Conservation (phyloP, 2,797 vertebrate genomes). For the Onychomys torridus region DNA sequence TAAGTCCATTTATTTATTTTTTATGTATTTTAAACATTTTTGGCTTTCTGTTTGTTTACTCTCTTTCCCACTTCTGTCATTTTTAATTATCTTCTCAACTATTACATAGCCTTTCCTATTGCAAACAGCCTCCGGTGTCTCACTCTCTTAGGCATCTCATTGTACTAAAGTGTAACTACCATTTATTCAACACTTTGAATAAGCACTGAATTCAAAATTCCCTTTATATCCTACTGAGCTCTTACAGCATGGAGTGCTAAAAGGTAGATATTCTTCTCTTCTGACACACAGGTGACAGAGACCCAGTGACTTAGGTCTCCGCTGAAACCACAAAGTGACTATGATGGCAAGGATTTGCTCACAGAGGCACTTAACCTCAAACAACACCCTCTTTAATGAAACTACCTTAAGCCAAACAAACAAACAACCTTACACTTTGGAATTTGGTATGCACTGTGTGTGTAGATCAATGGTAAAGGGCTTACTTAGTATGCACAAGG, state of each 20-base stretch:
- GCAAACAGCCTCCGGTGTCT: background rate
- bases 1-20: background rate
- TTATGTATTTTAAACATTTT: background rate
- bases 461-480: background rate
- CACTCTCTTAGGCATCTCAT: slow-evolving; percentile 28
- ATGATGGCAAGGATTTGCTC: background rate
- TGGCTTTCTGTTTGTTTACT: slow-evolving; percentile 10
- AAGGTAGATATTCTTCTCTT: background rate
- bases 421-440: background rate
- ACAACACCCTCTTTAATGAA: background rate
- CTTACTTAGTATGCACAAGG: background rate
- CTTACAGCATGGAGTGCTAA: background rate
- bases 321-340: background rate
- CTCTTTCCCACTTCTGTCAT: background rate
- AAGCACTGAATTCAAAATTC: background rate
- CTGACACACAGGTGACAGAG: background rate
- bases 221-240: background rate
- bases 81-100: slow-evolving; percentile 50
- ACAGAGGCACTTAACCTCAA: background rate
- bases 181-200: slow-evolving; percentile 32
- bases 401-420: background rate
- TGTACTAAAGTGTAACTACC: slow-evolving; percentile 2
- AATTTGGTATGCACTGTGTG: background rate
- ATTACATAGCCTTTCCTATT: background rate
- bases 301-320: background rate